These are phyloP conservation scores for Zeuzera pyrina DNA, from an alignment of 2,888 invertebrate genomes.

Conservation along the genomic window DNA sequence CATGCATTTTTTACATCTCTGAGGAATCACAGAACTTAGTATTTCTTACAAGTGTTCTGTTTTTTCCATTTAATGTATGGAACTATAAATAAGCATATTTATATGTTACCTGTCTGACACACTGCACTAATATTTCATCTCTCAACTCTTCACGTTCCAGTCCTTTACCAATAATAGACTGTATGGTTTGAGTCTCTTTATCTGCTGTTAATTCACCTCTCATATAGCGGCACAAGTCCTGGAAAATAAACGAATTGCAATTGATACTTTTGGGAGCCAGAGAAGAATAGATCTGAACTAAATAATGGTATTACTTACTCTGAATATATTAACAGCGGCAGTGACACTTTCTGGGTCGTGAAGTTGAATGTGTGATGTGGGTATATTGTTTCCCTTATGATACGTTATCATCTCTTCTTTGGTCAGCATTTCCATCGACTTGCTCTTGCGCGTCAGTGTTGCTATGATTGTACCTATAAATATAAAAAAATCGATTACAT, in stretches of 20 bases:
- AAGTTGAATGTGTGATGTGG: slow-evolving; percentile 94
- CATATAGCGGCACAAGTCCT: slow-evolving; percentile 93
- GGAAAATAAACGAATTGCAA: slow-evolving; percentile 10
- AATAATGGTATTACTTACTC: slow-evolving; percentile 72
- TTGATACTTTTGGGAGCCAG: not conserved
- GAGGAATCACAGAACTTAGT: too few relatives aligned
- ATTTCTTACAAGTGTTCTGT: too few relatives aligned
- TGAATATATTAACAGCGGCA: slow-evolving; percentile 90
- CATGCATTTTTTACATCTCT: too few relatives aligned
- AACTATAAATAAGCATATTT: not conserved
- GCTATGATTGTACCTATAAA: slow-evolving; percentile 82
- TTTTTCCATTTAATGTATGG: too few relatives aligned
- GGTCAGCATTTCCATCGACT: slow-evolving; percentile 84
- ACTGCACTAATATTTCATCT: slow-evolving; percentile 93
- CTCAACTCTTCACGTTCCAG: slow-evolving; percentile 92
- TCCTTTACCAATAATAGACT: slow-evolving; percentile 88
- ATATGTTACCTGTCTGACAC: slow-evolving; percentile 79
- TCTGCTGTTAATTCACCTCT: slow-evolving; percentile 90
- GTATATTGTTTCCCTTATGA: slow-evolving; percentile 89
- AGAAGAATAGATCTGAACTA: not conserved
- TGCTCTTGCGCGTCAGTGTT: slow-evolving; percentile 85
- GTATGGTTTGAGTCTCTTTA: slow-evolving; percentile 86
- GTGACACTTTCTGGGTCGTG: slow-evolving; percentile 96
- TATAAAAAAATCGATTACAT: too few relatives aligned
- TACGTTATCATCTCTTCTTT: slow-evolving; percentile 95